Base-by-base conservation (phyloP, 2,113 vertebrate species). In the Carettochelys insculpta region DNA sequence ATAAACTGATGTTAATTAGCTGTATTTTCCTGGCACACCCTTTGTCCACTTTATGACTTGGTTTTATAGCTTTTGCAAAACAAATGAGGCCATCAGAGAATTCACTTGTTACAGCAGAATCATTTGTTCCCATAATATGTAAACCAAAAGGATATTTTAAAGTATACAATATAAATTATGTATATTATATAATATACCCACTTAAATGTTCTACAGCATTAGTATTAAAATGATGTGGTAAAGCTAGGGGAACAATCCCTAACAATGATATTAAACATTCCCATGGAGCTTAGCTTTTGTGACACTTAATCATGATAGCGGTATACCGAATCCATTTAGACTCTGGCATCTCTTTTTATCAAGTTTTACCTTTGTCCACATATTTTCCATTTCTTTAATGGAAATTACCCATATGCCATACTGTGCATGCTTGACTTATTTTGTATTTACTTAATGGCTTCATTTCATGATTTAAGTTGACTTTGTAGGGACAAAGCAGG, bases 371-470 rank as follows among this genome's bases (percentile, higher is more conserved):
- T 97, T 95, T 95, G 92, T 93, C 76, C 84, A 54, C 85, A 93
- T 92, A 85, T 80, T 94, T 80, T 94, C 77, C 96, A 93, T 51
- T 89, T 91, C 58, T 92, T 91, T 90, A 94, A 95, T 89, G 65
- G 87, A 95, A 97, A 95, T 94, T 94, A 58, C 87, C 90, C 76
- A 77, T 92, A 86, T 95, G 77, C 71, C 61, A 53, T 91, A 77
- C 4, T 89, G 12, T 61, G 5, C 2, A 45, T 45, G 86, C 61
- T 87, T 96, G 83, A 96, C 90, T 96, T 97, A 91, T 86, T 96
- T 96, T 96, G 87, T 80, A 95, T 94, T 97, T 97, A 50, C 85
- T 95, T 95, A 95, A 91, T 85, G 94, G 87, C 85, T 93, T 93
- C 38, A 86, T 95, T 94, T 92, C 80, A 80, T 95, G 84, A 95